Conservation (phyloP, 2,797 vertebrate species). For the Prionace glauca region DNA sequence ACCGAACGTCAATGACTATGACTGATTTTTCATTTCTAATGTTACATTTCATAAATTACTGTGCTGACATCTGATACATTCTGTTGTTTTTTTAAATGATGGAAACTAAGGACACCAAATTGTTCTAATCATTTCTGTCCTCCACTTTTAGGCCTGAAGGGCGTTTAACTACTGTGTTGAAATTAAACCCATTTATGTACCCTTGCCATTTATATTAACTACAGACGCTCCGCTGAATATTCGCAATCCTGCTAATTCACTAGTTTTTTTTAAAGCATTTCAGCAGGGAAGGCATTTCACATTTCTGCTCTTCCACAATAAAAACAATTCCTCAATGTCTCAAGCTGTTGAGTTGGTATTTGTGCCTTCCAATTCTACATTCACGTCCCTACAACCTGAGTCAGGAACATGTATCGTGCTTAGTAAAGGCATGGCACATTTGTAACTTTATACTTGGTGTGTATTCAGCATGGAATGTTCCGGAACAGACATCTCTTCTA, state of each 20-base stretch:
- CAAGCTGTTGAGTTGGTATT: background rate
- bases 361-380: background rate
- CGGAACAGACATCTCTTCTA: no score
- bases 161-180: background rate
- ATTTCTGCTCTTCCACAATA: background rate
- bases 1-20: background rate
- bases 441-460: no score
- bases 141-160: background rate
- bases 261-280: background rate
- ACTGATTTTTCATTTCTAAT: constrained; percentile 15
- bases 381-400: background rate
- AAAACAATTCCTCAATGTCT: background rate
- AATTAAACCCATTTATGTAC: background rate
- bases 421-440: no score
- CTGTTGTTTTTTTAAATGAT: background rate
- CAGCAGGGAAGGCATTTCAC: background rate
- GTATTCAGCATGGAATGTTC: no score
- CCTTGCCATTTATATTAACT: background rate
- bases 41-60: background rate
- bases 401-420: background rate
- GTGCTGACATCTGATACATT: background rate
- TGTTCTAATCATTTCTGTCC: background rate
- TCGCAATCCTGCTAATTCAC: background rate
- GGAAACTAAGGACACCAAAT: background rate
- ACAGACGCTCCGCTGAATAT: background rate